Conservation (phyloP, 2,888 invertebrate genomes). For the Isotomurus palustris region DNA sequence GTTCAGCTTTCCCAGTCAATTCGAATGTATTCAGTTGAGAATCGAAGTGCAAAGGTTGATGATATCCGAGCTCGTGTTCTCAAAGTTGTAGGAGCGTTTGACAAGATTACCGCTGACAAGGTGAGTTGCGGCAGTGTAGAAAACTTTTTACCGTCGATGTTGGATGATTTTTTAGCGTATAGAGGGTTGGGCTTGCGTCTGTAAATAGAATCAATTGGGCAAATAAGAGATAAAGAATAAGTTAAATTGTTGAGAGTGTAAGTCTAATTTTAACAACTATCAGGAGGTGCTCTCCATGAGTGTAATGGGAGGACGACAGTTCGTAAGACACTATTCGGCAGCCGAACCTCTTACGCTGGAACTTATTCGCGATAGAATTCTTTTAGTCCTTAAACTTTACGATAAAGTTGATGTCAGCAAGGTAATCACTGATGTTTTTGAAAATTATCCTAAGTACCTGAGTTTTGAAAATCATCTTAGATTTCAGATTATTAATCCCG, state of each 20-base stretch:
- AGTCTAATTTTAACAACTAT: no score
- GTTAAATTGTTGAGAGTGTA: background rate
- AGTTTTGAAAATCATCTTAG: conserved; percentile 5
- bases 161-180: background rate
- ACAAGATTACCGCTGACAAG: conserved; percentile 82
- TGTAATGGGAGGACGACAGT: conserved; percentile 24
- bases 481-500: background rate
- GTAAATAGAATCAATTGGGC: background rate
- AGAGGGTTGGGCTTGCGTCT: background rate
- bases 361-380: conserved; percentile 79
- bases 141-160: background rate
- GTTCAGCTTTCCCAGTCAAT: conserved; percentile 15
- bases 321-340: conserved; percentile 34
- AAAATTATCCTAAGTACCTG: background rate
- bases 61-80: conserved; percentile 75
- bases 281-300: no score
- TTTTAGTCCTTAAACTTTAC: conserved; percentile 92
- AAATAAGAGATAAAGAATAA: background rate
- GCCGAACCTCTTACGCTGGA: conserved; percentile 62
- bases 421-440: conserved; percentile 56
- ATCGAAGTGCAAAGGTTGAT: conserved; percentile 49
- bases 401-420: conserved; percentile 92
- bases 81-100: conserved; percentile 80
- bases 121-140: conserved; percentile 54
- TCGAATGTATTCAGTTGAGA: conserved; percentile 1